Conservation (phyloP, 2,113 vertebrate species). For the Otus sunia region DNA sequence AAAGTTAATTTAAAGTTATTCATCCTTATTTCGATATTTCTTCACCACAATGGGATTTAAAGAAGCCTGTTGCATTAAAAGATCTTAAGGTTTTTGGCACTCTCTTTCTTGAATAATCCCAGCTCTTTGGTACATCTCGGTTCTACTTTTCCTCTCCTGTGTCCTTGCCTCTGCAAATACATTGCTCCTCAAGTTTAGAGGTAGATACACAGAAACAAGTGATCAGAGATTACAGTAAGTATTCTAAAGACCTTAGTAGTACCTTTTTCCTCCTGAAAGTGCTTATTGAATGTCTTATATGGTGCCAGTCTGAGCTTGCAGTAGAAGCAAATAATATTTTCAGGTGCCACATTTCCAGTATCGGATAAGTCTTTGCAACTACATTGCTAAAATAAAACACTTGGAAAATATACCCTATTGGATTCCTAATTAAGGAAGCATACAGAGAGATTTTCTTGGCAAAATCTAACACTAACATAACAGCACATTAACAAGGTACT, state of each 20-base stretch:
- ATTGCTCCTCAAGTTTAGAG: background rate
- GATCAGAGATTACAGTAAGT: background rate
- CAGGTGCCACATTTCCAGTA: background rate
- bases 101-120: background rate
- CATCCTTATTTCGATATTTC: background rate
- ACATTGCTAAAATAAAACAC: background rate
- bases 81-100: background rate
- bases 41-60: background rate
- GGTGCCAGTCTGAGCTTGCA: background rate
- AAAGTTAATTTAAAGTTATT: background rate
- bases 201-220: background rate
- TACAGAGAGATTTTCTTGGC: conserved; percentile 34
- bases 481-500: conserved; percentile 46
- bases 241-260: background rate
- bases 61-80: background rate
- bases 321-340: background rate
- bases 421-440: conserved; percentile 16
- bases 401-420: background rate
- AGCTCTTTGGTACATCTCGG: background rate
- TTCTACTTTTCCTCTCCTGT: background rate
- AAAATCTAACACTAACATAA: conserved; percentile 43
- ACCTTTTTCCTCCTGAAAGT: background rate
- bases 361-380: background rate
- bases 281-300: background rate
- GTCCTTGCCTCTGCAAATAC: background rate